Percentiles rank a stretch among this genome's conserved stretches.
Evolutionary conservation across 2,888 invertebrate genomes (phyloP).

Genomic region (Lomographa bimaculata): DNA sequence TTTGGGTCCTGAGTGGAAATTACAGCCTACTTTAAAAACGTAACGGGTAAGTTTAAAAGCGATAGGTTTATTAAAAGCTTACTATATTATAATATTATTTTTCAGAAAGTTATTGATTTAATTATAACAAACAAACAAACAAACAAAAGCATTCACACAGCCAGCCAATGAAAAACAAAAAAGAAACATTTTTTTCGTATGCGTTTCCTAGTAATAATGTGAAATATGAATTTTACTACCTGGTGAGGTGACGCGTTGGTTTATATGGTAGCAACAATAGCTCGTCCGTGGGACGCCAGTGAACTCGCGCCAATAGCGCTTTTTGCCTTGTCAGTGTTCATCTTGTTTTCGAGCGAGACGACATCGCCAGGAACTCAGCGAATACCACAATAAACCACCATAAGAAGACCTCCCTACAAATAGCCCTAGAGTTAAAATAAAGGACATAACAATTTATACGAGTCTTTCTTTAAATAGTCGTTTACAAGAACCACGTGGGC

Average conservation of each 20-base stretch:
- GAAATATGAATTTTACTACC: conserved; percentile 30
- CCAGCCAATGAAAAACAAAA: background rate
- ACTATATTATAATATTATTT: too few relatives aligned
- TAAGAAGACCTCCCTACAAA: conserved; percentile 34
- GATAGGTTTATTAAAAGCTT: background rate
- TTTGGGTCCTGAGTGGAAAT: conserved; percentile 40
- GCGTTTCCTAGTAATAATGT: conserved; percentile 29
- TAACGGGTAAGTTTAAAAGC: conserved; percentile 39
- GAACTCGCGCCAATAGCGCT: conserved; percentile 59
- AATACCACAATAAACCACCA: conserved; percentile 34
- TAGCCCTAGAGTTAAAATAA: conserved; percentile 20
- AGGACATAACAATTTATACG: conserved; percentile 39
- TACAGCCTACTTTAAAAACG: conserved; percentile 28
- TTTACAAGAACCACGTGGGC: conserved; percentile 41
- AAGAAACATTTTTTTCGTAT: background rate
- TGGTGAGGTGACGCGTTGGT: conserved; percentile 27
- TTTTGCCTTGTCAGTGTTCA: conserved; percentile 54
- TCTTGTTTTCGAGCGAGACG: conserved; percentile 41
- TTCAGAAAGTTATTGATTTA: too few relatives aligned
- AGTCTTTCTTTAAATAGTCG: conserved; percentile 44
- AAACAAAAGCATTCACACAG: too few relatives aligned
- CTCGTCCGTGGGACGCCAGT: conserved; percentile 57
- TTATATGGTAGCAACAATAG: conserved; percentile 49
- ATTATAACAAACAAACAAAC: too few relatives aligned
- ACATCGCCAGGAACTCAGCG: conserved; percentile 33